These are phyloP conservation scores for Ferdinandea cuprea DNA, from an alignment of 2,888 invertebrate genomes.

Conservation along the genomic window DNA sequence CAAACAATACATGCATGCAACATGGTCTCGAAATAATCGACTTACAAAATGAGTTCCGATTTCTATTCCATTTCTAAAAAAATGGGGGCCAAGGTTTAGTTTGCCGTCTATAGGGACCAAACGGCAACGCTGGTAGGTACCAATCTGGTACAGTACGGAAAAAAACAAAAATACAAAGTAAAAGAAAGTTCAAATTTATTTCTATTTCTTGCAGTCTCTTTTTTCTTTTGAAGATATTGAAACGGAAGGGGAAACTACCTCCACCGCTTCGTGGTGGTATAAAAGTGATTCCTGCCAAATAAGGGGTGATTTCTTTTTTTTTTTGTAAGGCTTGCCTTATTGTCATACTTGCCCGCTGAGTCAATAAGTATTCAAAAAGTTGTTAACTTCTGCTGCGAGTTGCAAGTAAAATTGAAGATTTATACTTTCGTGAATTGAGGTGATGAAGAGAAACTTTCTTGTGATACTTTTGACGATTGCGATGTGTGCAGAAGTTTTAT, in stretches of 20 bases:
- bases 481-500: constrained; percentile 8
- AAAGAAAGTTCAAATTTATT: not conserved
- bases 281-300: constrained; percentile 12
- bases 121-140: no score
- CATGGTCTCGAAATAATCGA: no score
- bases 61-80: no score
- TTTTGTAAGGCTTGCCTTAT: not conserved
- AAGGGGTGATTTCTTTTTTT: not conserved
- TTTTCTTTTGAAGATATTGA: constrained; percentile 27
- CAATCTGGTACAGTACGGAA: no score
- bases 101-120: no score
- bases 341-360: constrained; percentile 6
- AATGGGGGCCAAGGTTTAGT: no score
- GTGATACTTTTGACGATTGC: constrained; percentile 1
- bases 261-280: constrained; percentile 12
- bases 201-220: not conserved
- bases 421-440: constrained; percentile 11
- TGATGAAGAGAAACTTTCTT: constrained; percentile 3
- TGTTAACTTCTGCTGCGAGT: constrained; percentile 45
- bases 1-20: no score
- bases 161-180: not conserved
- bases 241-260: constrained; percentile 29
- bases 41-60: no score
- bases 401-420: constrained; percentile 50
- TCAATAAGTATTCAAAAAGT: constrained; percentile 54